Conservation (phyloP, 2,797 vertebrate genomes). For the Lagorchestes hirsutus region DNA sequence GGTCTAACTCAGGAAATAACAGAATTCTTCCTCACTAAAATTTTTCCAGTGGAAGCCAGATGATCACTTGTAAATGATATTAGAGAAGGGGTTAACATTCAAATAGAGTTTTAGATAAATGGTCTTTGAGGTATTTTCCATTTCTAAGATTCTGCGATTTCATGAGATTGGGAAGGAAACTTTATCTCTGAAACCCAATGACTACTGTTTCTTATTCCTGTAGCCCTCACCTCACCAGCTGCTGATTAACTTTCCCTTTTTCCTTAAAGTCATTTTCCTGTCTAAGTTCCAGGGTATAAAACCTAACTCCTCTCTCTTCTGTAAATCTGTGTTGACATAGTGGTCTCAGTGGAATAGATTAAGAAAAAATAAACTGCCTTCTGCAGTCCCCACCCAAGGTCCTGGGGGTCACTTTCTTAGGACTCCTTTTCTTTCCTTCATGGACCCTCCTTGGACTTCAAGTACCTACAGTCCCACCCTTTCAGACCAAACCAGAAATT, state of each 20-base stretch:
- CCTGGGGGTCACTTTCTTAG: background rate
- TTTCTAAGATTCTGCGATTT: background rate
- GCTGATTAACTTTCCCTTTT: background rate
- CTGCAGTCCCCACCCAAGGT: background rate
- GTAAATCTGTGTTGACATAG: background rate
- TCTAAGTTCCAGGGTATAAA: background rate
- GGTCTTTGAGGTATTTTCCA: background rate
- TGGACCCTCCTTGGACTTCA: background rate
- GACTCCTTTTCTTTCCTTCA: background rate
- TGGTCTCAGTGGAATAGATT: background rate
- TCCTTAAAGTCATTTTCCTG: background rate
- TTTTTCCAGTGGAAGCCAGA: background rate
- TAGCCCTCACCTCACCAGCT: background rate
- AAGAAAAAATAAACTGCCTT: background rate
- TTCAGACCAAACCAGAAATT: background rate
- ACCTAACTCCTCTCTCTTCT: background rate
- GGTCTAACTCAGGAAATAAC: background rate
- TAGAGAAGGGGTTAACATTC: background rate
- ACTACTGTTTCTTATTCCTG: background rate
- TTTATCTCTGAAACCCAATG: background rate
- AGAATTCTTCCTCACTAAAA: background rate
- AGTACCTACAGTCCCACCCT: background rate
- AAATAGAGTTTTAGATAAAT: background rate
- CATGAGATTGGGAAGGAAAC: background rate
- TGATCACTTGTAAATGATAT: background rate